Base-by-base conservation (phyloP, 2,797 vertebrate species). In the Phoeniculus purpureus region DNA sequence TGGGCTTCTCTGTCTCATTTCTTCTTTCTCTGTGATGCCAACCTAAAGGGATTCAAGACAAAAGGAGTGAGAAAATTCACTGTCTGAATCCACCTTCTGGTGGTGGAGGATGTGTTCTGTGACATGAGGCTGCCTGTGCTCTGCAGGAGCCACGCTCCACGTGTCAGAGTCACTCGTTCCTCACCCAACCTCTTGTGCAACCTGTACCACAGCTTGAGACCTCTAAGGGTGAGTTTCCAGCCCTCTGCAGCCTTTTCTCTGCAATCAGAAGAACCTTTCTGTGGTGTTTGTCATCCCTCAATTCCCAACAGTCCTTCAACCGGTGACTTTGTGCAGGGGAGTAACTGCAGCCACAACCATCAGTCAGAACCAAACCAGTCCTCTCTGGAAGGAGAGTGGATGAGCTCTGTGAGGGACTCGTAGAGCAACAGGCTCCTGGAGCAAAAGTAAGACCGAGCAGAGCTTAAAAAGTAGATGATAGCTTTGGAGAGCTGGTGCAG, bases 101-200 rank as follows among this genome's bases (percentile, higher is more conserved):
- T 65, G 37, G 40, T 48, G 72, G 78, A 22, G 29, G 64, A 15
- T 2, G 6, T 45, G 77, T 62, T 68, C 19, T 37, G 58, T 19
- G 10, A 5, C 29, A 29, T 0, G 1, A 9, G 43, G 40, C 32
- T 22, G 43, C 65, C 51, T 7, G 0, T 4, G 37, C 21, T 55
- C 25, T 5, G 15, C 50, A 0, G 3, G 71, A 73, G 6, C 22
- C 5, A 37, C 10, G 7, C 65, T 58, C 65, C 3, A 2, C 1
- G 2, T 12, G 3, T 25, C 13, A 47, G 48, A 64, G 67, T 43
- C 43, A 10, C 5, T 2, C 5, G 5, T 10, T 68, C 48, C 76
- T 52, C 15, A 1, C 10, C 37, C 14, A 32, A 12, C 43, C 2
- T 26, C 29, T 21, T 62, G 26, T 43, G 25, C 22, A 8, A 50